A percentile compares a stretch with the other conserved stretches of the same genome.
Evolutionary conservation across 2,113 vertebrate species (phyloP).

Genomic region (Phrynosoma platyrhinos): DNA sequence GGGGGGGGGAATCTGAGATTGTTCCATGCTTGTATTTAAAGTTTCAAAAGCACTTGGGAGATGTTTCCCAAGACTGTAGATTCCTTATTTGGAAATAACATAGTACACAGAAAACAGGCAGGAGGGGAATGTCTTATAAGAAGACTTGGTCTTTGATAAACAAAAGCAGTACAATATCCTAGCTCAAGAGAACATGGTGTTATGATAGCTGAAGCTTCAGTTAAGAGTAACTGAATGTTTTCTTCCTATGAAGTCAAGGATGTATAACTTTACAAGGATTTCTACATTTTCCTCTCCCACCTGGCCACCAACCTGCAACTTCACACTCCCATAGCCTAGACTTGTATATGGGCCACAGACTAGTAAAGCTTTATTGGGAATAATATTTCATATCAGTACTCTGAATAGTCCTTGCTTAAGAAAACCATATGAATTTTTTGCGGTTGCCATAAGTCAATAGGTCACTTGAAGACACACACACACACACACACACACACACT

Average conservation of each 20-base stretch:
- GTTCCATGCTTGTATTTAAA: conserved; percentile 59
- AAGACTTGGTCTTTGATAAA: conserved; percentile 49
- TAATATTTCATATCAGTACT: background rate
- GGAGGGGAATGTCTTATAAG: conserved; percentile 7
- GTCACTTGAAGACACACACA: no score
- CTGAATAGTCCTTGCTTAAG: no score
- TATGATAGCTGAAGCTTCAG: conserved; percentile 26
- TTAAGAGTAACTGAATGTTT: conserved; percentile 11
- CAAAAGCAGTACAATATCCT: conserved; percentile 38
- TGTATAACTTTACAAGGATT: conserved; percentile 21
- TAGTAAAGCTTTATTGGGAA: background rate
- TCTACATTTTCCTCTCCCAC: background rate
- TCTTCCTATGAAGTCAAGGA: conserved; percentile 33
- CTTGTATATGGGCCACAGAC: background rate
- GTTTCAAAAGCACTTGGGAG: conserved; percentile 66
- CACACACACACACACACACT: no score
- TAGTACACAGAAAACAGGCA: conserved; percentile 50
- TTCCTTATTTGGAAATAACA: conserved; percentile 76
- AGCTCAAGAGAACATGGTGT: conserved; percentile 38
- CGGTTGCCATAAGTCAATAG: no score
- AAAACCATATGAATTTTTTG: no score
- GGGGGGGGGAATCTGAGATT: conserved; percentile 58
- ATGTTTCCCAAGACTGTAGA: conserved; percentile 42
- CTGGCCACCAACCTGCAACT: background rate
- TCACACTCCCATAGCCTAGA: background rate